A percentile compares a stretch with the other conserved stretches of the same genome.
Conservation (phyloP, 2,113 vertebrate genomes). For the Odocoileus hemionus region DNA sequence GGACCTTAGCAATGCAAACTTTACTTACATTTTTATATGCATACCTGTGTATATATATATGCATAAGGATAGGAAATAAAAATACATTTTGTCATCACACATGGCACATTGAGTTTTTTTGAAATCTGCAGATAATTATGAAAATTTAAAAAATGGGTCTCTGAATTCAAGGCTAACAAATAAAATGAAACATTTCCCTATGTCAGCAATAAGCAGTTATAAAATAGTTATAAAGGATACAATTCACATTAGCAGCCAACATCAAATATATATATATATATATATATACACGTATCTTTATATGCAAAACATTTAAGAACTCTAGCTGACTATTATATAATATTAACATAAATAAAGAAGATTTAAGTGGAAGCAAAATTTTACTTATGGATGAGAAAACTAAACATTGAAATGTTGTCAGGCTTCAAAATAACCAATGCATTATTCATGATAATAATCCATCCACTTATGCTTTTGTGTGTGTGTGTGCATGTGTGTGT, state of each 20-base stretch:
- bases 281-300: not conserved
- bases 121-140: not conserved
- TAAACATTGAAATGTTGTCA: not conserved
- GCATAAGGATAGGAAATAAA: not conserved
- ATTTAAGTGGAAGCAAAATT: not conserved
- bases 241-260: not conserved
- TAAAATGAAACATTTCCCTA: not conserved
- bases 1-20: not conserved
- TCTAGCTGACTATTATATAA: not conserved
- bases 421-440: not conserved
- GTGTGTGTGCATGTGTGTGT: not conserved
- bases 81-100: not conserved
- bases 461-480: not conserved
- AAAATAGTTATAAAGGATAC: not conserved
- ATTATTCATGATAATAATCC: not conserved
- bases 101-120: not conserved
- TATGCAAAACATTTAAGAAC: not conserved
- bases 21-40: not conserved
- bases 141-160: not conserved
- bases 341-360: not conserved
- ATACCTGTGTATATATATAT: not conserved
- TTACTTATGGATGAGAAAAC: not conserved
- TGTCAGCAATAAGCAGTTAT: not conserved
- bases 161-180: not conserved
- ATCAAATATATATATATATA: not conserved